These are phyloP conservation scores for Euura saliciscinereae DNA, from an alignment of 1,140 invertebrate species.

Conservation along the genomic window DNA sequence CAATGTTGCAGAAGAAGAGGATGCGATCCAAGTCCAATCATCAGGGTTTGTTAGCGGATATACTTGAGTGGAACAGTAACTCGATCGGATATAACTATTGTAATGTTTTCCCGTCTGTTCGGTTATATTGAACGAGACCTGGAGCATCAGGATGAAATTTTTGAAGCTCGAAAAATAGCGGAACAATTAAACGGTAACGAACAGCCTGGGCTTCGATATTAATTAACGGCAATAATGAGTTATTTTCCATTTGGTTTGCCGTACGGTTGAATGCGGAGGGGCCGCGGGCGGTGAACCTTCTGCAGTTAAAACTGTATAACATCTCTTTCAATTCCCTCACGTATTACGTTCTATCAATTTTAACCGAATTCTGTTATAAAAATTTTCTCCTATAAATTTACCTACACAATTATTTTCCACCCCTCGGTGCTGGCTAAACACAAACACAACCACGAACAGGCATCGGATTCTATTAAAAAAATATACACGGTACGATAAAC, in stretches of 20 bases:
- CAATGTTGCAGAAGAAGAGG: background rate
- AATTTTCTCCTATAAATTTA: background rate
- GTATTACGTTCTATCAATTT: background rate
- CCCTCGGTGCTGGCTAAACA: background rate
- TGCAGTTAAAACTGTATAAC: background rate
- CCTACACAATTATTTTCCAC: background rate
- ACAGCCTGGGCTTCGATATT: slow-evolving; percentile 35
- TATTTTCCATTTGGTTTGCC: slow-evolving; percentile 38
- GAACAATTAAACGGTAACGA: slow-evolving; percentile 30
- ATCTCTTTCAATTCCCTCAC: background rate
- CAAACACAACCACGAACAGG: no score
- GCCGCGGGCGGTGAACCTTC: background rate
- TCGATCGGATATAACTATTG: no score
- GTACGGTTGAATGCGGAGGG: background rate
- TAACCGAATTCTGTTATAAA: background rate
- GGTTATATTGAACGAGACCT: no score
- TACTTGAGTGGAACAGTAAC: no score
- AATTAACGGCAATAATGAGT: slow-evolving; percentile 43
- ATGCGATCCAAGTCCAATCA: background rate
- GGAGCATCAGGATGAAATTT: no score
- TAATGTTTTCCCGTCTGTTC: no score
- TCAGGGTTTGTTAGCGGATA: no score
- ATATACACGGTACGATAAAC: no score
- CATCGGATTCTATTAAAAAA: no score
- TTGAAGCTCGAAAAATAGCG: background rate